A percentile compares a stretch with the other conserved stretches of the same genome.
These are phyloP conservation scores for Chymomyza procnemis DNA, from an alignment of 2,888 invertebrate species.

Conservation along the genomic window DNA sequence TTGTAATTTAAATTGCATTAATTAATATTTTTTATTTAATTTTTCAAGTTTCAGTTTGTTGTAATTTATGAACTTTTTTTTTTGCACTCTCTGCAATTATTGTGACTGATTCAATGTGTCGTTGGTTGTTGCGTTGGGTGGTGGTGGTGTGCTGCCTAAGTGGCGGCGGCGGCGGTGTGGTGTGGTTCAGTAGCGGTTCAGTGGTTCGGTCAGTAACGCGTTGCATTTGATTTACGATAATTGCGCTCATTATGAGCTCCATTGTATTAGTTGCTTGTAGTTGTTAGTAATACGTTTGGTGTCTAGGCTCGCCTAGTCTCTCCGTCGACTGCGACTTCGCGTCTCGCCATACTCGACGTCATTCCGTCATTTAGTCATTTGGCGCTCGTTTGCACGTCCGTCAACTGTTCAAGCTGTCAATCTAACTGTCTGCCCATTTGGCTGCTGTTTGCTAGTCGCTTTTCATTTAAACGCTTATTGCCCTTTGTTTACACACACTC, in stretches of 20 bases:
- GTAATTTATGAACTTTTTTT: slow-evolving; percentile 65
- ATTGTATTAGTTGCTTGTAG: slow-evolving; percentile 51
- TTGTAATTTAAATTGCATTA: slow-evolving; percentile 33
- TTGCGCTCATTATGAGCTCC: slow-evolving; percentile 66
- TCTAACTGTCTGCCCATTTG: slow-evolving; percentile 38
- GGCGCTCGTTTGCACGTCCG: slow-evolving; percentile 34
- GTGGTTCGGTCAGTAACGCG: slow-evolving; percentile 50
- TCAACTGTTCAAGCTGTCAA: slow-evolving; percentile 36
- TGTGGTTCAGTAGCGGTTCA: background rate
- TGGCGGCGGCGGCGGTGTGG: too few species aligned
- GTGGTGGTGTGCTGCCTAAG: slow-evolving; percentile 12
- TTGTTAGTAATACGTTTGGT: slow-evolving; percentile 50
- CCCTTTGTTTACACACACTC: slow-evolving; percentile 48
- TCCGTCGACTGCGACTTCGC: too few species aligned
- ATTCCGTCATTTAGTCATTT: slow-evolving; percentile 18
- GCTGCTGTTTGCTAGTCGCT: slow-evolving; percentile 37
- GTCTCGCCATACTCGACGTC: too few species aligned
- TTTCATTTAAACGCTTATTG: slow-evolving; percentile 48
- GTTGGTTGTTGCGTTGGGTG: slow-evolving; percentile 7
- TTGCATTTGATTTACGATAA: slow-evolving; percentile 71
- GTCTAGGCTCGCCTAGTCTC: slow-evolving; percentile 47
- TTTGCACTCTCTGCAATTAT: slow-evolving; percentile 63
- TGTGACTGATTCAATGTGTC: slow-evolving; percentile 63
- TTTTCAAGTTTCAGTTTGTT: slow-evolving; percentile 30
- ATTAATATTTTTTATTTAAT: slow-evolving; percentile 59